Base-by-base conservation (phyloP, 2,888 invertebrate species). In the Autographa pulchrina region DNA sequence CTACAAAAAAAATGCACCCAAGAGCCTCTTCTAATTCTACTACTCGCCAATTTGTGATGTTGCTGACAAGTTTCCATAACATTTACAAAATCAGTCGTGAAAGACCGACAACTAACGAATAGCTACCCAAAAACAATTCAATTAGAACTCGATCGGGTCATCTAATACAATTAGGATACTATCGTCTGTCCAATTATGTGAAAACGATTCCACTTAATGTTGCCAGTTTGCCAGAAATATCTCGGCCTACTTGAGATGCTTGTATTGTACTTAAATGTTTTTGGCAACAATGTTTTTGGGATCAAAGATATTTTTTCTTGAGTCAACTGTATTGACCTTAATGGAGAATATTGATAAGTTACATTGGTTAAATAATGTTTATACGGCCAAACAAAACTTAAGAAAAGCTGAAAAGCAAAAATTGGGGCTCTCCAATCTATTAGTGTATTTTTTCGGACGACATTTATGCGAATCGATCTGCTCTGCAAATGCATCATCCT, bases 121-220 rank as follows among this genome's bases (percentile, higher is more conserved):
- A 25, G 54, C 25, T 25, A 25, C 25, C 54, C 54, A 25, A 56
- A 56, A 56, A 56, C 54, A 56, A 56, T 56, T 56, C 54, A 56
- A 56, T 56, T 56, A 56, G 54, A 56, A 25, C 20, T 20, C 54
- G 54, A 56, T 56, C 54, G 54, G 54, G 54, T 56, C 54, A 56
- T 56, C 20, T 56, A 56, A 56, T 56, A 56, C 54, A 56, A 56
- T 56, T 56, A 56, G 54, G 54, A 56, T 56, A 20, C 54, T 56
- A 56, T 56, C 25, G 54, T 25, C 54, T 56, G 54, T 56, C 54
- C 54, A 56, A 56, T 56, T 56, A 56, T 56, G 54, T 56, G 54
- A 56, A 56, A 56, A 56, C 54, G 54, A 56, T 56, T 56, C 54
- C 54, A 56, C 20, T 56, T 56, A 25, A 56, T 56, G 54, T 56